Conservation (phyloP, 2,113 vertebrate species). For the Syrrhaptes paradoxus region DNA sequence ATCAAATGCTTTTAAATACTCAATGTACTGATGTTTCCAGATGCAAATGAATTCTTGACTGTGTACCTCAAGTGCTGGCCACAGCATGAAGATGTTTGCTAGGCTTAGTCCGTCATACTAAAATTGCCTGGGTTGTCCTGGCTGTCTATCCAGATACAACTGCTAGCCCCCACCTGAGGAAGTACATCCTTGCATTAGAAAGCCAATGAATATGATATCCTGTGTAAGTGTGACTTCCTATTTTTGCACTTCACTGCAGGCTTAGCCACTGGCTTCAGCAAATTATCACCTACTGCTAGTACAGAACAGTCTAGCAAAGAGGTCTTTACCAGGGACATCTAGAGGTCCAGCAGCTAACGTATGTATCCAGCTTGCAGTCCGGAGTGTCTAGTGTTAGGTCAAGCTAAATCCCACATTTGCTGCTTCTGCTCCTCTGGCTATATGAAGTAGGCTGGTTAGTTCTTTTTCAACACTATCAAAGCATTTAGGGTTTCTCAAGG, state of each 20-base stretch:
- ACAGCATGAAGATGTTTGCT: not conserved
- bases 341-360: not conserved
- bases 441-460: not conserved
- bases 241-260: not conserved
- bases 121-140: not conserved
- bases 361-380: not conserved
- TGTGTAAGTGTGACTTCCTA: not conserved
- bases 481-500: not conserved
- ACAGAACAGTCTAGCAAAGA: not conserved
- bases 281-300: not conserved
- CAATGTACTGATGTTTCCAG: accelerated
- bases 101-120: not conserved
- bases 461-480: not conserved
- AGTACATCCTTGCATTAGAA: not conserved
- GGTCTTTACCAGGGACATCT: not conserved
- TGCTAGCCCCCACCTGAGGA: not conserved
- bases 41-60: not conserved
- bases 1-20: not conserved
- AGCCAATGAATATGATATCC: not conserved
- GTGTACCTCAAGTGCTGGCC: not conserved
- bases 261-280: not conserved
- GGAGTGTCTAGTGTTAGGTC: not conserved
- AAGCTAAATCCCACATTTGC: not conserved
- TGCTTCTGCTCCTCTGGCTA: not conserved
- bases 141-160: not conserved